A percentile compares a stretch with the other conserved stretches of the same genome.
Evolutionary conservation across 2,797 vertebrate genomes (phyloP).

Genomic region (Clamator glandarius): DNA sequence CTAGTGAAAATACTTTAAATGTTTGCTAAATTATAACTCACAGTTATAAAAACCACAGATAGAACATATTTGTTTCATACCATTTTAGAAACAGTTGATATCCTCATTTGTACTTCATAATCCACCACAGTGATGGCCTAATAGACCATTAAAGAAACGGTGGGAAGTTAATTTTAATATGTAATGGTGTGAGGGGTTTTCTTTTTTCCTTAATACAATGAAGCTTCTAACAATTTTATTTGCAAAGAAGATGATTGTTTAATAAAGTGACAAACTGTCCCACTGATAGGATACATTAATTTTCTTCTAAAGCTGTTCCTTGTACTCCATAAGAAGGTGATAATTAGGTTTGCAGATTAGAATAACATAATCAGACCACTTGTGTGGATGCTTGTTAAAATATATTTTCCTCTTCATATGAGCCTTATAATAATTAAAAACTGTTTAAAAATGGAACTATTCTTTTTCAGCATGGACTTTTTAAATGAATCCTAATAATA

Average conservation of each 20-base stretch:
- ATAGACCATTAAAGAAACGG: constrained; percentile 72
- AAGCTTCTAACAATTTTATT: constrained; percentile 83
- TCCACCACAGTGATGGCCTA: constrained; percentile 57
- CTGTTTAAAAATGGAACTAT: constrained; percentile 69
- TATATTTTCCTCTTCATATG: constrained; percentile 77
- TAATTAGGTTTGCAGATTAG: constrained; percentile 99
- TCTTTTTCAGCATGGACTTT: constrained; percentile 59
- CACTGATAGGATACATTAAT: constrained; percentile 95
- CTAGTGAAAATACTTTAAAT: constrained; percentile 13
- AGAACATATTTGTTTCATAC: constrained; percentile 44
- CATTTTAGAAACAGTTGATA: constrained; percentile 62
- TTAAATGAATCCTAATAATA: constrained; percentile 58
- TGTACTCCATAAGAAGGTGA: constrained; percentile 89
- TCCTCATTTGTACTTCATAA: constrained; percentile 64
- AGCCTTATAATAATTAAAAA: constrained; percentile 78
- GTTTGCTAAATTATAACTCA: constrained; percentile 16
- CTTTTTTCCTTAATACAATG: constrained; percentile 72
- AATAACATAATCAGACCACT: constrained; percentile 91
- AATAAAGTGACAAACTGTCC: constrained; percentile 95
- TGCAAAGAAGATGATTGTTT: constrained; percentile 93
- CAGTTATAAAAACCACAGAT: neutral
- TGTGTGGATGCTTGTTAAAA: constrained; percentile 86
- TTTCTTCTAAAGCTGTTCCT: constrained; percentile 93
- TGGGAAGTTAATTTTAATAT: constrained; percentile 77
- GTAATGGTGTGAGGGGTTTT: constrained; percentile 51